A percentile compares a stretch with the other conserved stretches of the same genome.
phyloP scores from a whole-genome alignment of 2,888 invertebrate genomes.

The Hoplodrina ambigua region DNA sequence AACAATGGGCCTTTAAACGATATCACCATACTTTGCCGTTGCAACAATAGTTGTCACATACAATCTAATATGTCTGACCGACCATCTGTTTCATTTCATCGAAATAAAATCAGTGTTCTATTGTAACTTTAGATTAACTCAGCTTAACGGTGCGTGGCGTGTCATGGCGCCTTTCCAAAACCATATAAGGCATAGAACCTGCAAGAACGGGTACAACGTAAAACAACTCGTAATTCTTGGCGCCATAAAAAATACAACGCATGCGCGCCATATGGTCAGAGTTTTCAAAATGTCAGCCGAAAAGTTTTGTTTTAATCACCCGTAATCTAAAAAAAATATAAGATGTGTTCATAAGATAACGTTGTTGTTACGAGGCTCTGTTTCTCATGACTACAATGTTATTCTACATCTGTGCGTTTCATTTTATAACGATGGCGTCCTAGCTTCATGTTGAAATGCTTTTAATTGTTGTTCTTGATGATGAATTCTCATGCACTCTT shows the following conservation, averaged over 20 bases:
- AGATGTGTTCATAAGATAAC: slow-evolving; percentile 34
- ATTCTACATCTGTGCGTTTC: slow-evolving; percentile 38
- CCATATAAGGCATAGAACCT: slow-evolving; percentile 79
- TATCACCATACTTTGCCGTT: slow-evolving; percentile 32
- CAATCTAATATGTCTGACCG: slow-evolving; percentile 50
- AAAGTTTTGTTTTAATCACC: slow-evolving; percentile 52
- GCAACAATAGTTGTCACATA: slow-evolving; percentile 51
- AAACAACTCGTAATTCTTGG: slow-evolving; percentile 73
- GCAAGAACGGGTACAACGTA: slow-evolving; percentile 68
- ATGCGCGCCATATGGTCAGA: slow-evolving; percentile 81
- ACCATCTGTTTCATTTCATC: slow-evolving; percentile 71
- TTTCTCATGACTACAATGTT: slow-evolving; percentile 34
- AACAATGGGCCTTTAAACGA: slow-evolving; percentile 55
- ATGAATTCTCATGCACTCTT: slow-evolving; percentile 58
- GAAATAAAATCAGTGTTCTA: slow-evolving; percentile 78
- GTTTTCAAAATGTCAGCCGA: slow-evolving; percentile 68
- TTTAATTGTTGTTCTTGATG: slow-evolving; percentile 52
- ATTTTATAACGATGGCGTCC: slow-evolving; percentile 40
- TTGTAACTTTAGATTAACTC: slow-evolving; percentile 74
- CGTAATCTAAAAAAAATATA: slow-evolving; percentile 40
- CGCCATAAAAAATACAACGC: slow-evolving; percentile 78
- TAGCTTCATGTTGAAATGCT: slow-evolving; percentile 52
- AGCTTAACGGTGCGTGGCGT: slow-evolving; percentile 74
- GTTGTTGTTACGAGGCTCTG: slow-evolving; percentile 17
- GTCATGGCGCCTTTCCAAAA: slow-evolving; percentile 81